Percentiles rank a stretch among this genome's conserved stretches.
Evolutionary conservation across 2,113 vertebrate genomes (phyloP).

Genomic region (Elgaria multicarinata): DNA sequence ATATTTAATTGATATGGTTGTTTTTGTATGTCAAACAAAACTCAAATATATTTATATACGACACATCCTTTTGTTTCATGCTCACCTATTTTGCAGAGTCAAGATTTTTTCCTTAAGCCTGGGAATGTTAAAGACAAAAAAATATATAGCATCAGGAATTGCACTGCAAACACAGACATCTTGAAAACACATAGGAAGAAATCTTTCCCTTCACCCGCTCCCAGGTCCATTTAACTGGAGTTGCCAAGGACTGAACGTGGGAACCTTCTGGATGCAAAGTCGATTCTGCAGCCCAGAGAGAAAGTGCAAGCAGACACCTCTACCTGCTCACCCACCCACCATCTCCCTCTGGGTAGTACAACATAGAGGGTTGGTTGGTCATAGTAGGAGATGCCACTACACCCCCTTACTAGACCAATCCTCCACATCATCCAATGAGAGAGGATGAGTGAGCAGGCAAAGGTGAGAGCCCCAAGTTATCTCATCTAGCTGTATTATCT

Average conservation of each 20-base stretch:
- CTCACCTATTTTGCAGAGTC: constrained; percentile 72
- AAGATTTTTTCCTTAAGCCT: constrained; percentile 80
- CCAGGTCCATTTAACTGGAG: not conserved
- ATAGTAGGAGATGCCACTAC: too few species aligned
- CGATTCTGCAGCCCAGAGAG: not conserved
- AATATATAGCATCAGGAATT: not conserved
- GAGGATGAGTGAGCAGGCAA: too few species aligned
- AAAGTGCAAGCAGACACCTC: too few species aligned
- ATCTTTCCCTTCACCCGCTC: not conserved
- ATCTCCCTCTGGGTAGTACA: too few species aligned
- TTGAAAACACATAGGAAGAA: not conserved
- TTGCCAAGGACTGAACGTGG: not conserved
- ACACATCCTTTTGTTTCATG: not conserved
- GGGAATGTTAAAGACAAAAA: constrained; percentile 20
- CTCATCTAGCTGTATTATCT: too few species aligned
- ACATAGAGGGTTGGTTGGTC: too few species aligned
- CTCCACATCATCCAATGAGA: too few species aligned
- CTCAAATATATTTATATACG: not conserved
- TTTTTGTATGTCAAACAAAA: not conserved
- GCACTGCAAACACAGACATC: not conserved
- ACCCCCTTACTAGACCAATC: too few species aligned
- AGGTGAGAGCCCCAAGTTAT: too few species aligned
- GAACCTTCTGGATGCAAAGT: too few species aligned
- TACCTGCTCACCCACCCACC: too few species aligned
- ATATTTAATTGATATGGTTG: too few species aligned